phyloP scores from a whole-genome alignment of 1,140 invertebrate genomes.

The Camponotus floridanus region DNA sequence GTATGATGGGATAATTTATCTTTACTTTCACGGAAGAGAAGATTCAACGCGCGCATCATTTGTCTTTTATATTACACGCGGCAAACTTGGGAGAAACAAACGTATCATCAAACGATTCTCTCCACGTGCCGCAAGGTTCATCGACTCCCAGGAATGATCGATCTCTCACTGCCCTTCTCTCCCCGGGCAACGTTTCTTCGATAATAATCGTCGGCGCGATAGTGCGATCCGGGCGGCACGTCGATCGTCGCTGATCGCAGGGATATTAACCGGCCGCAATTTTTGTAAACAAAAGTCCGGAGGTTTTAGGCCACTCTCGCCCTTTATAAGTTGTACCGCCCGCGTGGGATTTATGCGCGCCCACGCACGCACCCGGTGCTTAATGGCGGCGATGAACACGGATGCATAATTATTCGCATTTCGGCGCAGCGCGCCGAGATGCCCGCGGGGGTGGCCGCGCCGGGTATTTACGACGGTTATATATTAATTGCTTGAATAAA shows the following conservation, averaged over 20 bases:
- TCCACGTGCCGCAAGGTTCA: constrained; percentile 44
- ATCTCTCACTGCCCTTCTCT: constrained; percentile 31
- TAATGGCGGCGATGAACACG: constrained; percentile 80
- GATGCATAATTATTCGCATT: constrained; percentile 84
- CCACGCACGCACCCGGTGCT: constrained; percentile 52
- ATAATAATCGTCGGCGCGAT: constrained; percentile 50
- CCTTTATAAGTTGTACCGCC: constrained; percentile 21
- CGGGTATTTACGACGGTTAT: constrained; percentile 85
- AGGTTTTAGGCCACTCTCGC: not conserved
- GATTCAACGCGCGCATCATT: constrained; percentile 29
- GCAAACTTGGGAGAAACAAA: constrained; percentile 34
- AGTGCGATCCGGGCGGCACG: constrained; percentile 19
- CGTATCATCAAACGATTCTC: constrained; percentile 60
- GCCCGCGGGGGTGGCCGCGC: constrained; percentile 67
- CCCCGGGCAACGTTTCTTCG: constrained; percentile 14
- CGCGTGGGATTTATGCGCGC: constrained; percentile 54
- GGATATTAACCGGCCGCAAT: constrained; percentile 31
- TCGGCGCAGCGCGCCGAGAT: constrained; percentile 70
- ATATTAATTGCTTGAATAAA: constrained; percentile 86
- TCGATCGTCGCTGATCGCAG: constrained; percentile 19
- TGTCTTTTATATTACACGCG: constrained; percentile 43
- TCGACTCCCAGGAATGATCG: constrained; percentile 47
- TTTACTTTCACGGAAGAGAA: constrained; percentile 51
- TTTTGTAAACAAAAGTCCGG: constrained; percentile 48
- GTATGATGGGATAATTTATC: constrained; percentile 42